Percentiles rank a stretch among this genome's conserved stretches.
Evolutionary conservation across 2,888 invertebrate species (phyloP).

Genomic region (Odontomyia ornata): DNA sequence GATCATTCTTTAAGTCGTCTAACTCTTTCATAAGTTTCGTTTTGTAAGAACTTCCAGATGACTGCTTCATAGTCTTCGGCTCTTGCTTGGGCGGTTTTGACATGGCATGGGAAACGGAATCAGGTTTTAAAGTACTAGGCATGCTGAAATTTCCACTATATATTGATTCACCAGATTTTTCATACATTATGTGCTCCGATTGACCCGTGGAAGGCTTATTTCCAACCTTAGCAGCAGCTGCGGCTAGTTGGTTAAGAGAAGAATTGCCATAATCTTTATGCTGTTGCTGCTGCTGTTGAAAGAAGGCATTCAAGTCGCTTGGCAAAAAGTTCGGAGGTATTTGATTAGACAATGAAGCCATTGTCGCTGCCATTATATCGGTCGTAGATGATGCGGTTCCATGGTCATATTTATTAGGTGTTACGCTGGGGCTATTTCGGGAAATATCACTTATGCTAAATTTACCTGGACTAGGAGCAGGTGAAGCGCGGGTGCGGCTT

Average conservation of each 20-base stretch:
- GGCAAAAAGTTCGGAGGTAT: conserved; percentile 61
- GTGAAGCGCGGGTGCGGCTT: conserved; percentile 67
- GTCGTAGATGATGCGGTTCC: conserved; percentile 54
- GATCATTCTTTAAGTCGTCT: conserved; percentile 63
- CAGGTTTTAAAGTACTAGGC: conserved; percentile 46
- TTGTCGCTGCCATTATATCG: conserved; percentile 63
- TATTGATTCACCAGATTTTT: conserved; percentile 34
- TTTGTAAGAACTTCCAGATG: conserved; percentile 59
- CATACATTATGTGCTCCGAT: conserved; percentile 12
- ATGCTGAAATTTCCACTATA: conserved; percentile 39
- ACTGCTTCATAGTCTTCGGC: conserved; percentile 22
- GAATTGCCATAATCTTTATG: conserved; percentile 62
- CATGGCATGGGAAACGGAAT: conserved; percentile 50
- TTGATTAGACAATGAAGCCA: conserved; percentile 62
- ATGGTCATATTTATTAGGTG: conserved; percentile 60
- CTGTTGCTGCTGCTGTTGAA: conserved; percentile 55
- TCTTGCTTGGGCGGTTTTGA: conserved; percentile 43
- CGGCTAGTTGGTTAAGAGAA: conserved; percentile 61
- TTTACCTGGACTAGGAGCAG: conserved; percentile 65
- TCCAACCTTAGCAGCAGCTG: conserved; percentile 62
- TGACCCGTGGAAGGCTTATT: conserved; percentile 49
- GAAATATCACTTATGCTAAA: conserved; percentile 63
- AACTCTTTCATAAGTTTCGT: conserved; percentile 63
- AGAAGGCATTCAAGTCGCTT: conserved; percentile 59
- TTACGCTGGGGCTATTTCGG: conserved; percentile 61